Percentiles rank a stretch among this genome's conserved stretches.
Evolutionary conservation across 2,888 invertebrate genomes (phyloP).

Genomic region (Hypercompe scribonia): DNA sequence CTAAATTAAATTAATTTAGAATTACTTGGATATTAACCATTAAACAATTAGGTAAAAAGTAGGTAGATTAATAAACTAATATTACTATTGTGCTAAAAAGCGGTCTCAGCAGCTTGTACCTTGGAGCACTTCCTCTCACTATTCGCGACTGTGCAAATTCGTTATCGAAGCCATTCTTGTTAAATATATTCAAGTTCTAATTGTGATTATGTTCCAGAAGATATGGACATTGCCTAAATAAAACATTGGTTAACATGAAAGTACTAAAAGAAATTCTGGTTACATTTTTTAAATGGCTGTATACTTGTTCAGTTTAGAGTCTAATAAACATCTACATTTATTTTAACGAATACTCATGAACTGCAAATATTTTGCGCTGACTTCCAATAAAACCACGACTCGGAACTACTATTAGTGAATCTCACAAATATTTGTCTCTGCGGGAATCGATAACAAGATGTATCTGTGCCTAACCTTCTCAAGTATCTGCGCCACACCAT

Average conservation of each 20-base stretch:
- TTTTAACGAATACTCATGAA: too few species aligned
- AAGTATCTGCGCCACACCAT: not conserved
- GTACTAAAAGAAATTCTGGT: slow-evolving; percentile 4
- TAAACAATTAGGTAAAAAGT: too few species aligned
- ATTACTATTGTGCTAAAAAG: not conserved
- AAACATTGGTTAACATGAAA: slow-evolving; percentile 19
- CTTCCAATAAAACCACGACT: too few species aligned
- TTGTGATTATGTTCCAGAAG: slow-evolving; percentile 74
- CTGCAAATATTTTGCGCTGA: too few species aligned
- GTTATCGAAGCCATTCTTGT: slow-evolving; percentile 81
- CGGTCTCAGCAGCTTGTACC: slow-evolving; percentile 23
- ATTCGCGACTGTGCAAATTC: slow-evolving; percentile 81
- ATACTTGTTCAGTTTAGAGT: not conserved
- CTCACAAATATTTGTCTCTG: too few species aligned
- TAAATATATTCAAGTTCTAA: slow-evolving; percentile 79
- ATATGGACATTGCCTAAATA: slow-evolving; percentile 48
- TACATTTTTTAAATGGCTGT: not conserved
- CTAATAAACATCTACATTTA: too few species aligned
- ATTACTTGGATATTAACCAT: too few species aligned
- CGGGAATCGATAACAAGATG: too few species aligned
- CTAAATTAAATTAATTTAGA: too few species aligned
- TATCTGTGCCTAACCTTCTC: too few species aligned
- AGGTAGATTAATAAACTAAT: too few species aligned
- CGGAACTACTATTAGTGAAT: too few species aligned
- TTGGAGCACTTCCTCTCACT: slow-evolving; percentile 59